Percentiles rank a stretch among this genome's conserved stretches.
Conservation (phyloP, 2,888 invertebrate genomes). For the Lobophora halterata region DNA sequence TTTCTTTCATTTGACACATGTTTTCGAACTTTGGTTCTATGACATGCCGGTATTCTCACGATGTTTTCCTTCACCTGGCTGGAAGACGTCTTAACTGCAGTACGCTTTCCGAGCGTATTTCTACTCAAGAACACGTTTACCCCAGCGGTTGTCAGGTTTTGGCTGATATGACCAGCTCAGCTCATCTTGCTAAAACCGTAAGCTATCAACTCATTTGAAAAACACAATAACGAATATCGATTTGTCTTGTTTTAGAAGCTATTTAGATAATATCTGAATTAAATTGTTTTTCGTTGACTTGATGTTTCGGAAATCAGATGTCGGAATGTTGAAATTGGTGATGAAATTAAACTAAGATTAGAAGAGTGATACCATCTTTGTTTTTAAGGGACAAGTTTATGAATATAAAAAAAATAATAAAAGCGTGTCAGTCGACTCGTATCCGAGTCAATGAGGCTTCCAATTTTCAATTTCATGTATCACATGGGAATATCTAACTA, state of each 20-base stretch:
- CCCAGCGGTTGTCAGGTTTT: too few species aligned
- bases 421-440: too few species aligned
- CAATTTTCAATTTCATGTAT: not conserved
- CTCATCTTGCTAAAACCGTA: too few species aligned
- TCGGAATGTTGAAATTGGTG: slow-evolving; percentile 21
- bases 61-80: too few species aligned
- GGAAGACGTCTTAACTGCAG: too few species aligned
- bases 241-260: slow-evolving; percentile 33
- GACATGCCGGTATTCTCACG: too few species aligned
- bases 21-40: too few species aligned
- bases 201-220: not conserved
- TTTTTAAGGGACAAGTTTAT: too few species aligned
- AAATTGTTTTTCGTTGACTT: slow-evolving; percentile 20
- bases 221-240: slow-evolving; percentile 34
- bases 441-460: not conserved
- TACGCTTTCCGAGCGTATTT: too few species aligned
- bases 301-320: slow-evolving; percentile 18
- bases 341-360: slow-evolving; percentile 15
- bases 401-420: too few species aligned
- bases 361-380: slow-evolving; percentile 4
- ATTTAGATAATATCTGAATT: slow-evolving; percentile 29
- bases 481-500: not conserved
- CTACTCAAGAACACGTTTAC: not conserved
- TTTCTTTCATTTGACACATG: too few species aligned
- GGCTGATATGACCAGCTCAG: too few species aligned